These are phyloP conservation scores for Craterocephalus amniculus DNA, from an alignment of 2,797 vertebrate species.

Conservation along the genomic window DNA sequence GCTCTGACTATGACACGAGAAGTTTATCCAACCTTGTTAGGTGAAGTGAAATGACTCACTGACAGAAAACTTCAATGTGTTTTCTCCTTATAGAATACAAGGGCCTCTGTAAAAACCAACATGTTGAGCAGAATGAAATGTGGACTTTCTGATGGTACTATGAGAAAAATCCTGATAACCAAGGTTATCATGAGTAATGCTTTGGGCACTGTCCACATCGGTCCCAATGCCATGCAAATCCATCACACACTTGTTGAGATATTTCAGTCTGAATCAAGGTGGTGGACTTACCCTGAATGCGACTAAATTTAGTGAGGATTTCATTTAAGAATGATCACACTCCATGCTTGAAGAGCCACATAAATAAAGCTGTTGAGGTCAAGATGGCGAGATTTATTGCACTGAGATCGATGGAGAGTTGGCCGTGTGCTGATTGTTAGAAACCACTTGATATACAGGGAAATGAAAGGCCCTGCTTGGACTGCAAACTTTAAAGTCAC, in stretches of 20 bases:
- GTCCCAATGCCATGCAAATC: not conserved
- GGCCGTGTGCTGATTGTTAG: slow-evolving; percentile 4
- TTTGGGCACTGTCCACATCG: not conserved
- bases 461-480: not conserved
- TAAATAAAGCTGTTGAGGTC: slow-evolving; percentile 9
- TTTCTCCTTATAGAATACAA: not conserved
- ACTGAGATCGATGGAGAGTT: slow-evolving; percentile 8
- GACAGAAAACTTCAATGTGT: not conserved
- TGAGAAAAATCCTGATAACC: fast-evolving
- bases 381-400: slow-evolving; percentile 10
- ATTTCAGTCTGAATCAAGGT: not conserved
- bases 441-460: slow-evolving; percentile 26
- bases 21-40: not conserved
- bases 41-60: not conserved
- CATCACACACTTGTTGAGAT: not conserved
- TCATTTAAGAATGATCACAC: slow-evolving; percentile 7
- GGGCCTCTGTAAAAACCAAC: not conserved
- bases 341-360: not conserved
- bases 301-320: not conserved
- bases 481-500: slow-evolving; percentile 24
- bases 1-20: not conserved
- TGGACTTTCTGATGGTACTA: not conserved
- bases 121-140: not conserved
- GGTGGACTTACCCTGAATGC: not conserved
- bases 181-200: not conserved